Evolutionary conservation across 2,888 invertebrate species (phyloP), one percentile per base, ranked within the genome.

Genomic region (Cinara cedri): DNA sequence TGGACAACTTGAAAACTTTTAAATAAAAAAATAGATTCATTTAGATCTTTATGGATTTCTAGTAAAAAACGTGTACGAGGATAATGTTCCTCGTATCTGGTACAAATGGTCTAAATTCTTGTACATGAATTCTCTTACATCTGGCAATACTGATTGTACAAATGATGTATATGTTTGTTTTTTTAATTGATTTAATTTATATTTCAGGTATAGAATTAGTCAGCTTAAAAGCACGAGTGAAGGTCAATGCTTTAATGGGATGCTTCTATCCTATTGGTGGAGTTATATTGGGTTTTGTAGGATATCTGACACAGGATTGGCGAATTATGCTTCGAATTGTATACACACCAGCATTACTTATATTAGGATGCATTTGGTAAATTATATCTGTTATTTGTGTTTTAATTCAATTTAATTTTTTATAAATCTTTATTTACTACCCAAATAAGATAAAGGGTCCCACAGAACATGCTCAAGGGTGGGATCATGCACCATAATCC

Each of bases 131-230:
- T n/a, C n/a, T n/a, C n/a, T n/a, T n/a, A n/a, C n/a, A n/a, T n/a
- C n/a, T n/a, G n/a, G n/a, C n/a, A n/a, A n/a, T n/a, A n/a, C n/a
- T n/a, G n/a, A n/a, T n/a, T n/a, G n/a, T n/a, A n/a, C n/a, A n/a
- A n/a, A n/a, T n/a, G n/a, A n/a, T n/a, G n/a, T n/a, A n/a, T n/a
- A n/a, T n/a, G n/a, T n/a, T n/a, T n/a, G n/a, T n/a, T n/a, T n/a
- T n/a, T n/a, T n/a, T n/a, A n/a, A n/a, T 24, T 63, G 1, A 70
- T 60, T 49, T 55, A 16, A 19, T 44, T 70, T 21, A 63, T 81
- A 82, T 88, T 85, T 0, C 86, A 91, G 91, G 90, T 54, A 88
- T 94, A 82, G 94, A 94, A 85, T 88, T 93, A 86, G 90, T 93
- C 44, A 92, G 92, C 1, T 91, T 92, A 13, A 89, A 89, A 81